Conservation (phyloP, 2,888 invertebrate species). For the Drymonia ruficornis region DNA sequence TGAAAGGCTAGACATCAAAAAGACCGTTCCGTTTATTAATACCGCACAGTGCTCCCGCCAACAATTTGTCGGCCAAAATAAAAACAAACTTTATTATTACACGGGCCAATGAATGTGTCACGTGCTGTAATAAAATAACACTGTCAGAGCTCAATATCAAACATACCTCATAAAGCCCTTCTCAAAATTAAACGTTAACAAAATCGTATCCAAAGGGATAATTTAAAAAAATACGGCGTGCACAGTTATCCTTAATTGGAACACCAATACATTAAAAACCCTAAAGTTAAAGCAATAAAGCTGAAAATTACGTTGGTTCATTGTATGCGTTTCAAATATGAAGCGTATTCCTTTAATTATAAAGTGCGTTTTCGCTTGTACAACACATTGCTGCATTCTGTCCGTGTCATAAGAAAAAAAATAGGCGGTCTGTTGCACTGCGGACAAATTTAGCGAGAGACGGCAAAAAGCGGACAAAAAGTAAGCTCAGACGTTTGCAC, state of each 20-base stretch:
- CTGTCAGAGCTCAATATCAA: constrained; percentile 35
- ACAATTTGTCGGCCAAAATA: constrained; percentile 31
- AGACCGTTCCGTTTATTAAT: constrained; percentile 32
- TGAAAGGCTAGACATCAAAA: constrained; percentile 10
- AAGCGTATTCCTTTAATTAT: constrained; percentile 36
- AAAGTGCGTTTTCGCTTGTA: constrained; percentile 52
- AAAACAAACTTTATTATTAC: constrained; percentile 20
- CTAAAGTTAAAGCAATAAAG: constrained; percentile 34
- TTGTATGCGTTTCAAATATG: constrained; percentile 23
- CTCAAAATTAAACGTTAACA: constrained; percentile 56
- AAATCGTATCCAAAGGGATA: constrained; percentile 56
- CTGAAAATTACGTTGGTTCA: constrained; percentile 27
- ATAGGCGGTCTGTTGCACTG: constrained; percentile 42
- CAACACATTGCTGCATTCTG: constrained; percentile 47
- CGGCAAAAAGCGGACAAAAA: constrained; percentile 55
- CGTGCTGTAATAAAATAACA: constrained; percentile 16
- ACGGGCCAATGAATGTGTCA: constrained; percentile 9
- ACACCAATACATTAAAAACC: constrained; percentile 36
- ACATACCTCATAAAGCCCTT: constrained; percentile 49
- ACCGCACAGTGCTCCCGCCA: constrained; percentile 25
- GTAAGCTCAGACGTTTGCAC: constrained; percentile 53
- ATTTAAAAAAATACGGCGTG: constrained; percentile 45
- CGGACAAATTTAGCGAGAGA: constrained; percentile 73
- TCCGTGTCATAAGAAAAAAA: constrained; percentile 41
- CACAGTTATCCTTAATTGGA: constrained; percentile 33